Percentiles rank a stretch among this genome's conserved stretches.
Conservation (phyloP, 1,140 invertebrate species). For the Cyrtorhinus lividipennis region DNA sequence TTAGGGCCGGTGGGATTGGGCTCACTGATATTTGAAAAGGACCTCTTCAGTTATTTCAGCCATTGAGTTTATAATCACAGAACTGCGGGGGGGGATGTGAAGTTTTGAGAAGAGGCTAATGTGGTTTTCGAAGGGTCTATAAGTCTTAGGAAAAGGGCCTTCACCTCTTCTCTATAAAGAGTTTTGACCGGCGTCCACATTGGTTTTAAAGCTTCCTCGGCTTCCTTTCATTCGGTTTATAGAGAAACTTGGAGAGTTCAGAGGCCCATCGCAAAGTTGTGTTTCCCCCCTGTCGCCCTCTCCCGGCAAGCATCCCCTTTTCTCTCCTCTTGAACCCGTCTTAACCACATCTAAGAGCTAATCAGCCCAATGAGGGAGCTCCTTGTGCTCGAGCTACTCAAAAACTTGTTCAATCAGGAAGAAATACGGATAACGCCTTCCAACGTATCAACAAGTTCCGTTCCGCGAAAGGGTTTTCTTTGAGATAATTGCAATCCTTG, state of each 20-base stretch:
- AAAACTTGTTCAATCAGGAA: constrained; percentile 9
- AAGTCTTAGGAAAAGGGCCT: no score
- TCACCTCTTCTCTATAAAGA: no score
- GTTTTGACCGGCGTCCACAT: background rate
- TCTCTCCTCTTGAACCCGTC: constrained; percentile 1
- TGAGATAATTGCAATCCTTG: background rate
- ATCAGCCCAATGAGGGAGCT: constrained; percentile 8
- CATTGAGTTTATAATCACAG: no score
- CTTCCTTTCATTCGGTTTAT: background rate
- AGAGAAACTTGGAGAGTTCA: constrained; percentile 3
- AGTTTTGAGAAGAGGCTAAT: no score
- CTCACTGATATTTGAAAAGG: no score
- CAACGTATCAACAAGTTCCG: constrained; percentile 3
- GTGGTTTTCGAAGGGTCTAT: no score
- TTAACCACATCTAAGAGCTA: constrained; percentile 8
- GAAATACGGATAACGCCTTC: constrained; percentile 6
- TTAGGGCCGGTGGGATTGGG: no score
- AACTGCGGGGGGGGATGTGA: no score
- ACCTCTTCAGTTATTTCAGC: no score
- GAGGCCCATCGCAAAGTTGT: constrained; percentile 1
- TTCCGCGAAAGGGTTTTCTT: background rate
- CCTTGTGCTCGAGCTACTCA: background rate
- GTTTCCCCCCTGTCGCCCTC: no score
- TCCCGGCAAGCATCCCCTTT: no score
- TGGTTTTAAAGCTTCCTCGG: background rate